Evolutionary conservation across 2,888 invertebrate genomes (phyloP).

Genomic region (Brenthis ino): DNA sequence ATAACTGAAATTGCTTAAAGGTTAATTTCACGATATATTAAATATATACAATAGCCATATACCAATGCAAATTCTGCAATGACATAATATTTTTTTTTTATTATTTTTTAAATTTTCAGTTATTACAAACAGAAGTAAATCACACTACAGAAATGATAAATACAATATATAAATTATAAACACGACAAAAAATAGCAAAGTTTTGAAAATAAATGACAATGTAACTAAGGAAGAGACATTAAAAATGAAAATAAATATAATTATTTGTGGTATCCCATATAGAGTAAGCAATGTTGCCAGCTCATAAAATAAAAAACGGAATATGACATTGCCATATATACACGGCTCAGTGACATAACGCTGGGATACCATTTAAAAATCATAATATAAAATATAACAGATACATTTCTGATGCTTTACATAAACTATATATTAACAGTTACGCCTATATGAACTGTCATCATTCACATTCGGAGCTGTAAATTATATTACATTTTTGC

Average conservation of each 20-base stretch:
- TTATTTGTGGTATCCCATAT: conserved; percentile 44
- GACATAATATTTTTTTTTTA: conserved; percentile 63
- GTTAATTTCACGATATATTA: conserved; percentile 69
- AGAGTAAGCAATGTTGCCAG: conserved; percentile 41
- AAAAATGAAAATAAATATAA: conserved; percentile 64
- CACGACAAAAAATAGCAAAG: conserved; percentile 75
- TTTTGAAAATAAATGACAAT: conserved; percentile 66
- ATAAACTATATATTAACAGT: conserved; percentile 79
- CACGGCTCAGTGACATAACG: conserved; percentile 31
- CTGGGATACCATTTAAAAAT: conserved; percentile 54
- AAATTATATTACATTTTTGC: conserved; percentile 67
- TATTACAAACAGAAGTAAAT: conserved; percentile 71
- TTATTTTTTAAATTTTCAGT: conserved; percentile 67
- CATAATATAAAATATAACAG: conserved; percentile 76
- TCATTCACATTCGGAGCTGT: conserved; percentile 64
- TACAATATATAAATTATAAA: conserved; percentile 60
- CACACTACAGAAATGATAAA: conserved; percentile 74
- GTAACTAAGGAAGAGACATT: conserved; percentile 71
- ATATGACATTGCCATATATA: conserved; percentile 37
- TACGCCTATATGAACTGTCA: conserved; percentile 75
- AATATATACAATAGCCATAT: conserved; percentile 73
- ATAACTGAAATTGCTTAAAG: conserved; percentile 66
- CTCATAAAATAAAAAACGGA: conserved; percentile 12
- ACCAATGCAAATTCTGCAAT: conserved; percentile 64
- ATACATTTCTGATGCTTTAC: conserved; percentile 79